These are phyloP conservation scores for Cacoxenus indagator DNA, from an alignment of 2,888 invertebrate species.

Conservation along the genomic window DNA sequence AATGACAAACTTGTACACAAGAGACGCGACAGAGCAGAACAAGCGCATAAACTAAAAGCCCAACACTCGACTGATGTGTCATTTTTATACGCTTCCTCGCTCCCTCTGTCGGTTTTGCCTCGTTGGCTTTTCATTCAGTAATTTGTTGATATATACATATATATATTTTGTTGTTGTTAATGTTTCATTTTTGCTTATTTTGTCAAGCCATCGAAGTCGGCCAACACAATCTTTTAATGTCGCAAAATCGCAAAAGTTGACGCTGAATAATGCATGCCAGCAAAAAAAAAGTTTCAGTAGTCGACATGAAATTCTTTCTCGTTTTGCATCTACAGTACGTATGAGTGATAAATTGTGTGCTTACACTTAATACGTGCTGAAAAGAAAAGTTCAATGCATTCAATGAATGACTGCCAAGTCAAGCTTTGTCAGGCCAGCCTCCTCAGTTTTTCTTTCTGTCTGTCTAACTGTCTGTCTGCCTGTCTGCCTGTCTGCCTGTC, in stretches of 20 bases:
- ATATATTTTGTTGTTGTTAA: too few relatives aligned
- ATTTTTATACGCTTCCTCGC: too few relatives aligned
- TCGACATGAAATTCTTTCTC: not conserved
- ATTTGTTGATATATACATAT: not conserved
- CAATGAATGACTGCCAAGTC: too few relatives aligned
- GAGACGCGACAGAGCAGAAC: not conserved
- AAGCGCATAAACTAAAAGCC: not conserved
- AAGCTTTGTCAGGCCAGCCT: too few relatives aligned
- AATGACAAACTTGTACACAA: not conserved
- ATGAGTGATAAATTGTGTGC: constrained; percentile 8
- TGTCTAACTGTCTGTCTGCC: too few relatives aligned
- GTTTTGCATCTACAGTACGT: constrained; percentile 30
- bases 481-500: too few relatives aligned
- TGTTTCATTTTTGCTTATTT: too few relatives aligned
- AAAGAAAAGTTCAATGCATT: constrained; percentile 13
- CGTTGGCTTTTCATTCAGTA: not conserved
- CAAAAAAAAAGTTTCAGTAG: not conserved
- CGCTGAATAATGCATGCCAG: not conserved
- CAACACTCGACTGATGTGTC: too few relatives aligned
- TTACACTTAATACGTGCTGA: not conserved
- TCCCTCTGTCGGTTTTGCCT: too few relatives aligned
- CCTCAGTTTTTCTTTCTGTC: too few relatives aligned
- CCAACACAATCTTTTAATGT: not conserved
- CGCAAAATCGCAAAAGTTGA: not conserved
- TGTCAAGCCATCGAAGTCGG: not conserved